A percentile compares a stretch with the other conserved stretches of the same genome.
Evolutionary conservation across 2,113 vertebrate genomes (phyloP).

Genomic region (Cryptoleucopteryx plumbea): DNA sequence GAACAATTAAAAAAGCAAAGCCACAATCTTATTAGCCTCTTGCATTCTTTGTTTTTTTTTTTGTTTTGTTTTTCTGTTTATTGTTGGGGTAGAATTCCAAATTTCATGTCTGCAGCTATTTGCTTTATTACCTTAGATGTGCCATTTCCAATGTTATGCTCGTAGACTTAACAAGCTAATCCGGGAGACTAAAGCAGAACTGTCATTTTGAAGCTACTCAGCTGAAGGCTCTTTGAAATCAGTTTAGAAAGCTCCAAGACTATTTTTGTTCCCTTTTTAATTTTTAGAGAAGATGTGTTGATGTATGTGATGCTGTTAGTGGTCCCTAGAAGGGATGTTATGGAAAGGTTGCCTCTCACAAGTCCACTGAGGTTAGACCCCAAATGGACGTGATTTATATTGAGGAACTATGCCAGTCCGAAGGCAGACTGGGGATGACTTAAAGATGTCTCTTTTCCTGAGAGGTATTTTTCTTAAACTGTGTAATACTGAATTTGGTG

Average conservation of each 20-base stretch:
- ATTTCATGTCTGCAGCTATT: not conserved
- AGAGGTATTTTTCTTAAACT: not conserved
- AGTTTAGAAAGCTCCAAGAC: slow-evolving; percentile 19
- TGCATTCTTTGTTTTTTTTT: not conserved
- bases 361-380: not conserved
- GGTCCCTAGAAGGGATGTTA: not conserved
- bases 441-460: not conserved
- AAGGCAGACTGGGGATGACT: not conserved
- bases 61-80: not conserved
- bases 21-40: not conserved
- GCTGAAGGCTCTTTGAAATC: slow-evolving; percentile 51
- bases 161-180: not conserved
- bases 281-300: not conserved
- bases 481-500: not conserved
- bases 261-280: slow-evolving; percentile 28
- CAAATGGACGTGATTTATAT: not conserved
- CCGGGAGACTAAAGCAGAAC: slow-evolving; percentile 14
- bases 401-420: not conserved
- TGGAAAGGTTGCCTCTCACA: not conserved
- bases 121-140: slow-evolving; percentile 40
- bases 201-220: slow-evolving; percentile 40
- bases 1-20: not conserved
- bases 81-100: not conserved
- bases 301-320: not conserved
- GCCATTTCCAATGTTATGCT: slow-evolving; percentile 11